phyloP scores from a whole-genome alignment of 2,113 vertebrate genomes.

The Amia ocellicauda region DNA sequence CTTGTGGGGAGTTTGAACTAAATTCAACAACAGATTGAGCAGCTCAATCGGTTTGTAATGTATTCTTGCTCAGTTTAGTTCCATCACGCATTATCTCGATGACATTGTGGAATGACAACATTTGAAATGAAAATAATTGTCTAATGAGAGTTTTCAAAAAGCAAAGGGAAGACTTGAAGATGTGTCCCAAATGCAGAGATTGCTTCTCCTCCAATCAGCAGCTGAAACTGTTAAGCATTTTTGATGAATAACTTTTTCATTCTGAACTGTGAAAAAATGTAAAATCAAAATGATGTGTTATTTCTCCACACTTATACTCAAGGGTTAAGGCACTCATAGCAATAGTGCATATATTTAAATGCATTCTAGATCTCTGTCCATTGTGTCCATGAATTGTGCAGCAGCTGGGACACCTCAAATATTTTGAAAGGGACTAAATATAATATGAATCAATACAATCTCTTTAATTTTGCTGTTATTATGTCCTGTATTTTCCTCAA shows the following conservation, averaged over 20 bases:
- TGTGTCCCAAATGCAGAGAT: background rate
- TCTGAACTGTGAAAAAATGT: no score
- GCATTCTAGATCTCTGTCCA: no score
- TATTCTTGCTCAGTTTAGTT: conserved; percentile 22
- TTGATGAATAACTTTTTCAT: background rate
- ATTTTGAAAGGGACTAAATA: no score
- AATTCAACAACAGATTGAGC: conserved; percentile 8
- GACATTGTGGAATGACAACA: conserved; percentile 18
- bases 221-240: background rate
- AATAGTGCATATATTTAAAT: no score
- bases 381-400: no score
- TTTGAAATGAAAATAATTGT: conserved; percentile 16
- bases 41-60: conserved; percentile 16
- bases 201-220: background rate
- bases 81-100: conserved; percentile 19
- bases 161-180: background rate
- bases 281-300: no score
- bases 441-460: no score
- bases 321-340: no score
- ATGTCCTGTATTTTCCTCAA: no score
- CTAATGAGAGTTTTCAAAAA: conserved; percentile 8
- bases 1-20: conserved; percentile 17
- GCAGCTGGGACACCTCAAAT: no score
- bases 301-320: no score
- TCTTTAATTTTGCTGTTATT: no score